Conservation (phyloP, 2,113 vertebrate species). For the Amphilophus citrinellus region DNA sequence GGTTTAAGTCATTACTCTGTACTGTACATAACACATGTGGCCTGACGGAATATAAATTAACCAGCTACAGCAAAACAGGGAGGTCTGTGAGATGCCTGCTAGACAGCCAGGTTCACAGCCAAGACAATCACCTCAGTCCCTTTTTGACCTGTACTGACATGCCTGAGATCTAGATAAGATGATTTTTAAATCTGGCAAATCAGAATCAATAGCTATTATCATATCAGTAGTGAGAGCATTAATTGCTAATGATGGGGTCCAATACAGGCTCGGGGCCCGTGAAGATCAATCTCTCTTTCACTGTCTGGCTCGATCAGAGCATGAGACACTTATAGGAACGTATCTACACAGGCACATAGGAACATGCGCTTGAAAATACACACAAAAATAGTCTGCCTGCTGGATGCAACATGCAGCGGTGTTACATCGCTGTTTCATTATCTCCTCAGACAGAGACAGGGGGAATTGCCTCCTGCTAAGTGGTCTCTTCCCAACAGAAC, state of each 20-base stretch:
- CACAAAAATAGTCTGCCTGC: not conserved
- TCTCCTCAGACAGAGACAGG: slow-evolving; percentile 62
- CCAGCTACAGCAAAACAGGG: slow-evolving; percentile 48
- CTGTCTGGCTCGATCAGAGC: slow-evolving; percentile 45
- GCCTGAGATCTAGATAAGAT: slow-evolving; percentile 4
- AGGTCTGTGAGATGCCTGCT: slow-evolving; percentile 45
- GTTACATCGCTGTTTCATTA: slow-evolving; percentile 52
- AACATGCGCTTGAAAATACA: slow-evolving; percentile 5
- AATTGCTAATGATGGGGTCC: slow-evolving; percentile 37
- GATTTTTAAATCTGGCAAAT: slow-evolving; percentile 62
- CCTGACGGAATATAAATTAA: slow-evolving; percentile 50
- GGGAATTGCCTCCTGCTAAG: slow-evolving; percentile 60
- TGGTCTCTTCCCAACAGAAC: slow-evolving; percentile 50
- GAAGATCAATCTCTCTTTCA: slow-evolving; percentile 23
- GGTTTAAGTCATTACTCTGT: slow-evolving; percentile 41
- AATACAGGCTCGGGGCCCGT: slow-evolving; percentile 4
- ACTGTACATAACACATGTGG: slow-evolving; percentile 53
- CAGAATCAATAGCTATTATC: slow-evolving; percentile 54
- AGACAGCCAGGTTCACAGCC: slow-evolving; percentile 39
- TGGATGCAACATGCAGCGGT: slow-evolving; percentile 36
- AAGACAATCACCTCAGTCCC: slow-evolving; percentile 17
- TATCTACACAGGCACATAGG: slow-evolving; percentile 18
- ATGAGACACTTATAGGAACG: slow-evolving; percentile 34
- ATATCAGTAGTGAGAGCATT: slow-evolving; percentile 21
- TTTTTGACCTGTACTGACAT: slow-evolving; percentile 34